Evolutionary conservation across 1,140 invertebrate species (phyloP).

Genomic region (Cherax destructor): DNA sequence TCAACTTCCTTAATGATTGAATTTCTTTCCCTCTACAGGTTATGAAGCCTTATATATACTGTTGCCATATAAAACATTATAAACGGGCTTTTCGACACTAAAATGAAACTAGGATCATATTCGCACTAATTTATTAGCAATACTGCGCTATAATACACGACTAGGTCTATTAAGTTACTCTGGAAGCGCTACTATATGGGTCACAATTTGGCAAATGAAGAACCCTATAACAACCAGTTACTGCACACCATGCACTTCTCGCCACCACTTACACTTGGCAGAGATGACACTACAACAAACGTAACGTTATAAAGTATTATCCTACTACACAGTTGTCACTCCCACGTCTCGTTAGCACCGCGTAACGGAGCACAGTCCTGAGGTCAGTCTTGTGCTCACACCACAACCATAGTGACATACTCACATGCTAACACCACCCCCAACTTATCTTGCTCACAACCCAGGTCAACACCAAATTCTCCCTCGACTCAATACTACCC

Average conservation of each 20-base stretch:
- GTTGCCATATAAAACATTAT: constrained; percentile 15
- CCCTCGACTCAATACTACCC: too few relatives aligned
- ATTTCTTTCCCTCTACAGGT: background rate
- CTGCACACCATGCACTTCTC: constrained; percentile 10
- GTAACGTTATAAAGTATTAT: background rate
- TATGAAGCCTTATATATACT: background rate
- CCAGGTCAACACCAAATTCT: too few relatives aligned
- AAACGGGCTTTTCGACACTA: constrained; percentile 4
- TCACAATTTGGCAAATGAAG: constrained; percentile 55
- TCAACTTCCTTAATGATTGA: background rate
- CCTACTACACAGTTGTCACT: background rate
- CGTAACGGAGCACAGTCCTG: too few relatives aligned
- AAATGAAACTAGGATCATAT: constrained; percentile 49
- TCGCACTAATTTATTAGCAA: constrained; percentile 56
- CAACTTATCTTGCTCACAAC: too few relatives aligned
- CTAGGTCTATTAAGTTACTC: constrained; percentile 34
- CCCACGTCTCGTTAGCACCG: background rate
- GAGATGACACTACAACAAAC: background rate
- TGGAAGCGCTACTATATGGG: constrained; percentile 57
- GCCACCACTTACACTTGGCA: constrained; percentile 24
- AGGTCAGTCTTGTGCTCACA: too few relatives aligned
- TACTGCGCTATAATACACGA: constrained; percentile 58
- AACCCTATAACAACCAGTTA: constrained; percentile 21
- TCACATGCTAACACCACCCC: background rate
- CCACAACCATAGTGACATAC: background rate